Conservation (phyloP, 2,888 invertebrate species). For the Chydorus sphaericus region DNA sequence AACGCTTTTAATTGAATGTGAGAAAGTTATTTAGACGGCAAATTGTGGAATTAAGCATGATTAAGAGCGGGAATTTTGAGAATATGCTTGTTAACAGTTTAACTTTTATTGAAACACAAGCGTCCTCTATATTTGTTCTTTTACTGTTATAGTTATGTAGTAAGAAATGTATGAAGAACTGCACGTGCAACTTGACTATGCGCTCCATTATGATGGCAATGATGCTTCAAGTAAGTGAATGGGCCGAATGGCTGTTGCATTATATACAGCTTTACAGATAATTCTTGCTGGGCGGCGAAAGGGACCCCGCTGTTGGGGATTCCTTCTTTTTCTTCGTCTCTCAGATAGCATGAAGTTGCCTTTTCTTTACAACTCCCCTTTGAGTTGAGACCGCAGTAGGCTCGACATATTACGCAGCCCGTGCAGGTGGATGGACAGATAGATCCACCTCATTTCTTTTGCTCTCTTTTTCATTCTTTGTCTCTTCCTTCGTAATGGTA, state of each 20-base stretch:
- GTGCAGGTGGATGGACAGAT: slow-evolving; percentile 4
- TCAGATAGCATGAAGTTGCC: too few relatives aligned
- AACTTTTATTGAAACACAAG: neutral
- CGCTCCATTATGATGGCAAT: too few relatives aligned
- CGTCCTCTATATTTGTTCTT: neutral
- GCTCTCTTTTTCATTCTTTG: neutral
- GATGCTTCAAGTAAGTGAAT: neutral
- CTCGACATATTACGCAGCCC: neutral
- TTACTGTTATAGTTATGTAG: neutral
- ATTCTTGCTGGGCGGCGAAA: slow-evolving; percentile 4
- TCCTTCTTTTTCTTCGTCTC: too few relatives aligned
- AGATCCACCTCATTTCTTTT: neutral
- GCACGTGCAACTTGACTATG: neutral
- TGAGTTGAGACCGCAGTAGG: slow-evolving; percentile 4
- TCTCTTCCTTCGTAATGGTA: neutral
- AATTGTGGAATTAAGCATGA: too few relatives aligned
- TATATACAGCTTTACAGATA: slow-evolving; percentile 1
- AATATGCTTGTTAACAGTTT: too few relatives aligned
- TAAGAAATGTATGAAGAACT: too few relatives aligned
- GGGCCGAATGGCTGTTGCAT: slow-evolving; percentile 5
- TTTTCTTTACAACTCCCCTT: neutral
- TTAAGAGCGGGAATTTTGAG: too few relatives aligned
- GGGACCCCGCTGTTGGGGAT: slow-evolving; percentile 2
- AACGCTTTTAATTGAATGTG: too few relatives aligned
- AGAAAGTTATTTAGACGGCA: too few relatives aligned